phyloP scores from a whole-genome alignment of 2,113 vertebrate species.

The Nematolebias whitei region DNA sequence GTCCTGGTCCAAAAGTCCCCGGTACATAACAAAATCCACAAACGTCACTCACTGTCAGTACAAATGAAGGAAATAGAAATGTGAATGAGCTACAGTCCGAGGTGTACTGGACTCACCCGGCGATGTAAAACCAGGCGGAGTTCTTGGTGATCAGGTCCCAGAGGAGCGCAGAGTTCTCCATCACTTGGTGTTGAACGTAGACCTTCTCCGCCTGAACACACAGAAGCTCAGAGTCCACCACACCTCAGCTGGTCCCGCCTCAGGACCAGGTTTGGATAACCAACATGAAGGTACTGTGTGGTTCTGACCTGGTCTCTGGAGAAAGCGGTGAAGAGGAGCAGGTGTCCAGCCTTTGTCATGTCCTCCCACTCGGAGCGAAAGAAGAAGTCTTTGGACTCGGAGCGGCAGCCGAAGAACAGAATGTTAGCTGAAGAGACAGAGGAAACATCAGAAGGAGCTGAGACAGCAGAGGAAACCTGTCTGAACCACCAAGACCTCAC shows the following conservation, averaged over 20 bases:
- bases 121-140: slow-evolving; percentile 85
- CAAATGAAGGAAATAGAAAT: no score
- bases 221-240: not conserved
- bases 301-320: slow-evolving; percentile 94
- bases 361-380: slow-evolving; percentile 88
- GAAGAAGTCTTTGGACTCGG: slow-evolving; percentile 88
- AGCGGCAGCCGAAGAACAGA: slow-evolving; percentile 92
- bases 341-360: slow-evolving; percentile 72
- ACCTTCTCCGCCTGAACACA: slow-evolving; percentile 87
- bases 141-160: slow-evolving; percentile 85
- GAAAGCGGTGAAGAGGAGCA: slow-evolving; percentile 90
- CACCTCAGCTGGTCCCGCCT: not conserved
- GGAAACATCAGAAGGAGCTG: no score
- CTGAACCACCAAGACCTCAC: slow-evolving; percentile 64
- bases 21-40: no score
- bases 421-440: slow-evolving; percentile 79
- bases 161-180: slow-evolving; percentile 78
- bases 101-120: slow-evolving; percentile 84
- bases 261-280: no score
- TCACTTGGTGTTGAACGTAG: slow-evolving; percentile 91
- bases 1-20: no score
- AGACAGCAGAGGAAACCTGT: not conserved
- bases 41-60: no score
- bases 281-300: no score
- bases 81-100: no score